Evolutionary conservation across 2,113 vertebrate species (phyloP).

Genomic region (Apistogramma diplotaenia): DNA sequence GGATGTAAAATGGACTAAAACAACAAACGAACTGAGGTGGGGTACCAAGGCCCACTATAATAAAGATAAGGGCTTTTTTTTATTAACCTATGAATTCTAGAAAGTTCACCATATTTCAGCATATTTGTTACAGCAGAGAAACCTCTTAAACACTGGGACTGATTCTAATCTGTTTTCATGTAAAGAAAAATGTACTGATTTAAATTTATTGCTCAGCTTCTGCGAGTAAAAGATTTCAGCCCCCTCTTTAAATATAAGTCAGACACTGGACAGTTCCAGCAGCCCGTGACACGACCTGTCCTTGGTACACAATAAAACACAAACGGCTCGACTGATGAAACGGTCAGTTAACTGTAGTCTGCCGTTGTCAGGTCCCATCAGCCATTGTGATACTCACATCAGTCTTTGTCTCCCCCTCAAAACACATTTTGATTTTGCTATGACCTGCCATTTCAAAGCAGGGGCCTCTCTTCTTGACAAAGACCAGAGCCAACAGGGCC

Average conservation of each 20-base stretch:
- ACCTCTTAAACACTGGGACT: not conserved
- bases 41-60: not conserved
- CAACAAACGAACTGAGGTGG: not conserved
- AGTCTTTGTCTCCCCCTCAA: slow-evolving; percentile 46
- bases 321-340: slow-evolving; percentile 26
- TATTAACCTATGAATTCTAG: not conserved
- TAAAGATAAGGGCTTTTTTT: not conserved
- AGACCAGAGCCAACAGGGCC: slow-evolving; percentile 62
- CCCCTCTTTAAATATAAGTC: not conserved
- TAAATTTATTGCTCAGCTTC: not conserved
- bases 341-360: slow-evolving; percentile 55
- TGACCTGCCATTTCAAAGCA: slow-evolving; percentile 62
- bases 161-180: not conserved
- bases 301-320: slow-evolving; percentile 46
- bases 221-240: not conserved
- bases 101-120: not conserved
- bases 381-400: slow-evolving; percentile 42
- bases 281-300: slow-evolving; percentile 5
- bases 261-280: not conserved
- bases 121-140: not conserved
- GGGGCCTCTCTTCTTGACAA: slow-evolving; percentile 45
- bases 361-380: slow-evolving; percentile 51
- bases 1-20: not conserved
- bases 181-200: not conserved
- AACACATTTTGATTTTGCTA: slow-evolving; percentile 51